A percentile compares a stretch with the other conserved stretches of the same genome.
Evolutionary conservation across 2,113 vertebrate genomes (phyloP).

Genomic region (Ictalurus furcatus): DNA sequence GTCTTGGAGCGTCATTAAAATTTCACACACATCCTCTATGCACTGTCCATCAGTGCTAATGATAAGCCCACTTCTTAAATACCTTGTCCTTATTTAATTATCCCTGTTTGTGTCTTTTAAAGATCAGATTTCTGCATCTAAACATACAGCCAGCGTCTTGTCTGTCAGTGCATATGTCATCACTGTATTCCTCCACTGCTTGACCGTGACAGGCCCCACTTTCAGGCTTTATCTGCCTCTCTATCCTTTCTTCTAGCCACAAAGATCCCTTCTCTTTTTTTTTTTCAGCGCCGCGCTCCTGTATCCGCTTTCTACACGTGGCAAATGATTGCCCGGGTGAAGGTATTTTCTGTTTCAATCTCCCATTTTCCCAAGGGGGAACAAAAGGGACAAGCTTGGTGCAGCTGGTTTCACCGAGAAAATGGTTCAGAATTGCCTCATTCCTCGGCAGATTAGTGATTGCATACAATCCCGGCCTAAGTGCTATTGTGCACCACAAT

Average conservation of each 20-base stretch:
- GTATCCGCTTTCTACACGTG: conserved; percentile 97
- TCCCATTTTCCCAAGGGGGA: conserved; percentile 97
- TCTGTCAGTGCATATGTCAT: conserved; percentile 97
- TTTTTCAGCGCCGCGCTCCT: conserved; percentile 83
- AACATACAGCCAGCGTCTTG: conserved; percentile 83
- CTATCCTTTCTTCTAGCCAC: conserved; percentile 86
- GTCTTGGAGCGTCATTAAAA: conserved; percentile 78
- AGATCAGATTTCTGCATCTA: conserved; percentile 89
- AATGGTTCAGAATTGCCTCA: conserved; percentile 99
- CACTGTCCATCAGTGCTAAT: conserved; percentile 82
- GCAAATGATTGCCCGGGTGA: conserved; percentile 92
- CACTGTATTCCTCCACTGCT: conserved; percentile 85
- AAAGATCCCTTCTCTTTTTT: conserved; percentile 84
- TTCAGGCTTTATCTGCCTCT: conserved; percentile 90
- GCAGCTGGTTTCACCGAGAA: conserved; percentile 99
- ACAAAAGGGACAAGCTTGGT: conserved; percentile 89
- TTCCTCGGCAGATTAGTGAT: conserved; percentile 99
- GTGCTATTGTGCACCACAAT: conserved; percentile 98
- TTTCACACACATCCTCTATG: conserved; percentile 71
- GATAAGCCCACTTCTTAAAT: conserved; percentile 83
- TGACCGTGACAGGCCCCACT: conserved; percentile 84
- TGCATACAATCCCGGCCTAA: conserved; percentile 96
- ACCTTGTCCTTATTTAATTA: conserved; percentile 90
- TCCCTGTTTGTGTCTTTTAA: conserved; percentile 85
- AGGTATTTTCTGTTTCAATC: conserved; percentile 99